Evolutionary conservation across 2,113 vertebrate species (phyloP).

Genomic region (Gopherus evgoodei): DNA sequence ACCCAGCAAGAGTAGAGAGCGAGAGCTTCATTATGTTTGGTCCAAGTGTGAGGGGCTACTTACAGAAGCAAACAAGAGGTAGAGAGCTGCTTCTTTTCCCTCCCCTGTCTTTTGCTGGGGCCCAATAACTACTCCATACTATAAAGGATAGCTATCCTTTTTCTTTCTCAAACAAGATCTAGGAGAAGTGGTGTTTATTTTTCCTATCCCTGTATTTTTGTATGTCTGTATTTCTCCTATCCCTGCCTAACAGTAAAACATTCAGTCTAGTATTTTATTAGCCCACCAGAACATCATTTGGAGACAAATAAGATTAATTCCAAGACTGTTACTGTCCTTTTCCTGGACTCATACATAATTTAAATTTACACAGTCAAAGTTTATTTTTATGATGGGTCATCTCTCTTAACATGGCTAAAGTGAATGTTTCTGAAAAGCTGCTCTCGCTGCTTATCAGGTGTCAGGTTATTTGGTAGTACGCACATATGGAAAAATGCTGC

Average conservation of each 20-base stretch:
- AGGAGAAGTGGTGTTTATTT: background rate
- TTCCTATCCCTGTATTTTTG: background rate
- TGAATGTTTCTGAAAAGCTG: background rate
- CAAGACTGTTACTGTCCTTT: background rate
- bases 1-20: background rate
- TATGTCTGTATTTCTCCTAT: background rate
- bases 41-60: background rate
- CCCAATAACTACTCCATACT: background rate
- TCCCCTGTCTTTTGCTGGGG: background rate
- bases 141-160: background rate
- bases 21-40: background rate
- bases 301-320: background rate
- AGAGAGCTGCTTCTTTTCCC: background rate
- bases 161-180: background rate
- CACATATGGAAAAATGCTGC: background rate
- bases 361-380: background rate
- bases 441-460: too few relatives aligned
- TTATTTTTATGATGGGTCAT: background rate
- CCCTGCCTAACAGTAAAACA: background rate
- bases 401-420: background rate
- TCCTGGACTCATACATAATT: background rate
- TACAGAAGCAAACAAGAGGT: background rate
- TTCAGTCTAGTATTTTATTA: background rate
- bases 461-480: background rate
- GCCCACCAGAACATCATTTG: accelerated